These are phyloP conservation scores for Pimephales promelas DNA, from an alignment of 2,113 vertebrate genomes.

Conservation along the genomic window DNA sequence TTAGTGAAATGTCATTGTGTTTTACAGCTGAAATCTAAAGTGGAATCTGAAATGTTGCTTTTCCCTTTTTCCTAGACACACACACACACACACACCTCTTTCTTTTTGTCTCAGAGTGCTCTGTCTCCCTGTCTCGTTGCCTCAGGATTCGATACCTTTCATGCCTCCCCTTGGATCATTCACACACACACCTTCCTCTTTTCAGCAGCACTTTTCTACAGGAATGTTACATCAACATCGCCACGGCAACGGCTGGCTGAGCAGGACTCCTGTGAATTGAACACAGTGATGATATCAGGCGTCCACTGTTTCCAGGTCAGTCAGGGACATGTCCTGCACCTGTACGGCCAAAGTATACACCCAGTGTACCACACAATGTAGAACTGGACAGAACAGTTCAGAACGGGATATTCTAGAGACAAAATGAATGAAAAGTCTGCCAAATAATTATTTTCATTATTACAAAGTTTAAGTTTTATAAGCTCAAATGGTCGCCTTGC, in stretches of 20 bases:
- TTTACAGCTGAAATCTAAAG: conserved; percentile 31
- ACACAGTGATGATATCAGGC: conserved; percentile 36
- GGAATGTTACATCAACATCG: conserved; percentile 44
- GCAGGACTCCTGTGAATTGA: conserved; percentile 28
- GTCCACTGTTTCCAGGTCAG: conserved; percentile 36
- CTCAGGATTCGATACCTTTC: conserved; percentile 34
- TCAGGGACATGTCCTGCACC: conserved; percentile 6
- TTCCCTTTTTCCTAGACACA: not conserved
- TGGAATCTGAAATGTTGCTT: conserved; percentile 23
- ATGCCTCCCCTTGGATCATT: not conserved
- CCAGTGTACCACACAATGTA: too few species aligned
- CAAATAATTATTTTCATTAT: not conserved
- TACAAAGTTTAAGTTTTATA: too few species aligned
- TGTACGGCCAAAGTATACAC: not conserved
- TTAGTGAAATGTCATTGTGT: conserved; percentile 17
- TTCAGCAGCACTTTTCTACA: conserved; percentile 22
- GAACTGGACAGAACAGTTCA: too few species aligned
- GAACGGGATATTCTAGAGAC: too few species aligned
- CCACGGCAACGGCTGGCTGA: conserved; percentile 40
- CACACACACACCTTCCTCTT: conserved; percentile 30
- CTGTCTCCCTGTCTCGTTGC: conserved; percentile 19
- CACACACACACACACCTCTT: not conserved
- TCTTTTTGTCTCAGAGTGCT: conserved; percentile 9
- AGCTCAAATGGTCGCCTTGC: too few species aligned
- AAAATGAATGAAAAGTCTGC: too few species aligned